Evolutionary conservation across 2,888 invertebrate species (phyloP).

Genomic region (Ceraclea dissimilis): DNA sequence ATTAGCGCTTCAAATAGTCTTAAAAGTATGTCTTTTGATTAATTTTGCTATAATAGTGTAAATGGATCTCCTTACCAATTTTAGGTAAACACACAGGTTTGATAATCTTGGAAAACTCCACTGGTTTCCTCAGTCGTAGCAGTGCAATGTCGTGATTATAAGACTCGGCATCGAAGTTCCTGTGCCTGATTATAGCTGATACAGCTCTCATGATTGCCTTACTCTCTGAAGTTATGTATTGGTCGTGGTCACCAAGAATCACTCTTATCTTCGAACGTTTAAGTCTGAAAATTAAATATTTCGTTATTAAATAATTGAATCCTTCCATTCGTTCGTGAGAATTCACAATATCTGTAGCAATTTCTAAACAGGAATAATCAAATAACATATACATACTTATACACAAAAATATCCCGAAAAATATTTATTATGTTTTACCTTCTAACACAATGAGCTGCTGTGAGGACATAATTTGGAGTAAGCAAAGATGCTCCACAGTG

Average conservation of each 20-base stretch:
- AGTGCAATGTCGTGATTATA: constrained; percentile 84
- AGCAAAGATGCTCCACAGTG: constrained; percentile 81
- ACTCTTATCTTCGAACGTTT: constrained; percentile 74
- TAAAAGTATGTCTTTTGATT: no score
- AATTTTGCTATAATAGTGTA: no score
- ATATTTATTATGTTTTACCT: constrained; percentile 43
- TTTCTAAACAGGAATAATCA: no score
- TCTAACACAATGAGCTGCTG: constrained; percentile 80
- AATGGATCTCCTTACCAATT: constrained; percentile 41
- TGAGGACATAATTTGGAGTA: constrained; percentile 76
- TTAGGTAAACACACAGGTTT: constrained; percentile 73
- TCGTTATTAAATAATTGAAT: no score
- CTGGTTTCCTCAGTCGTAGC: constrained; percentile 67
- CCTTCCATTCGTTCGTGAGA: no score
- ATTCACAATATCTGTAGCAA: no score
- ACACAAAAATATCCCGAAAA: no score
- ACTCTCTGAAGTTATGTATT: constrained; percentile 69
- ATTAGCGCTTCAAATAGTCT: no score
- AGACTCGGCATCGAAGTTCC: constrained; percentile 76
- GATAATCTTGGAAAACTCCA: constrained; percentile 66
- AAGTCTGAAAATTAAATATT: constrained; percentile 52
- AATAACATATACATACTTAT: no score
- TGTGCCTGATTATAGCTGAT: constrained; percentile 67
- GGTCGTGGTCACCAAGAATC: constrained; percentile 79
- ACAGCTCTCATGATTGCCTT: constrained; percentile 77